Evolutionary conservation across 2,888 invertebrate genomes (phyloP).

Genomic region (Antheraea yamamai): DNA sequence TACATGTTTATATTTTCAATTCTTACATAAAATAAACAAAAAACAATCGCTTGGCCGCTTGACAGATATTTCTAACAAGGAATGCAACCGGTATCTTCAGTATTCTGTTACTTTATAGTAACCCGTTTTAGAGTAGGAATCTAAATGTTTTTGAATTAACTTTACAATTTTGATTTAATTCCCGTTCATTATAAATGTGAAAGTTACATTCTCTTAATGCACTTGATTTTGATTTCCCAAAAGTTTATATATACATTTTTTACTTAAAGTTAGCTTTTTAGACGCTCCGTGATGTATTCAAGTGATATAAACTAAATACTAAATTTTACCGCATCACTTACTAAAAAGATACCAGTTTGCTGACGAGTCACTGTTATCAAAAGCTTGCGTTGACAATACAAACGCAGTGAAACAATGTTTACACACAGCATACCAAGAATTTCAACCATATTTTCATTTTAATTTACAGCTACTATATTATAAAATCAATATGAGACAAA

Average conservation of each 20-base stretch:
- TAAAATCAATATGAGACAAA: not conserved
- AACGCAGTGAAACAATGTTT: conserved; percentile 47
- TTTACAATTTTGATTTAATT: conserved; percentile 17
- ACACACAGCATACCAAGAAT: conserved; percentile 50
- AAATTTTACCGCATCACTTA: conserved; percentile 7
- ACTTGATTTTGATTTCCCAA: not conserved
- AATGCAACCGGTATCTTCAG: conserved; percentile 46
- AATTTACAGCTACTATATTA: conserved; percentile 6
- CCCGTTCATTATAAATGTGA: not conserved
- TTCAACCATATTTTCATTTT: conserved; percentile 14
- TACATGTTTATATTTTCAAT: conserved; percentile 8
- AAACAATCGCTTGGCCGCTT: conserved; percentile 37
- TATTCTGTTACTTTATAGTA: conserved; percentile 34
- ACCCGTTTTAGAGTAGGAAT: conserved; percentile 32
- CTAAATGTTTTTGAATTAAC: conserved; percentile 21
- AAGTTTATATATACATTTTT: not conserved
- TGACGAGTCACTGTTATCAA: conserved; percentile 25
- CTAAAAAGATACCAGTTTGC: not conserved
- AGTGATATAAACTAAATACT: not conserved
- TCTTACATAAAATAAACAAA: conserved; percentile 37
- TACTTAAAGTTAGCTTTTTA: not conserved
- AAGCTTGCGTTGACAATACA: conserved; percentile 37
- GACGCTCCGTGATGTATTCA: not conserved
- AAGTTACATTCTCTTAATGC: not conserved
- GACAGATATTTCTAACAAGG: conserved; percentile 36